A percentile compares a stretch with the other conserved stretches of the same genome.
Evolutionary conservation across 2,113 vertebrate genomes (phyloP).

Genomic region (Myodes glareolus): DNA sequence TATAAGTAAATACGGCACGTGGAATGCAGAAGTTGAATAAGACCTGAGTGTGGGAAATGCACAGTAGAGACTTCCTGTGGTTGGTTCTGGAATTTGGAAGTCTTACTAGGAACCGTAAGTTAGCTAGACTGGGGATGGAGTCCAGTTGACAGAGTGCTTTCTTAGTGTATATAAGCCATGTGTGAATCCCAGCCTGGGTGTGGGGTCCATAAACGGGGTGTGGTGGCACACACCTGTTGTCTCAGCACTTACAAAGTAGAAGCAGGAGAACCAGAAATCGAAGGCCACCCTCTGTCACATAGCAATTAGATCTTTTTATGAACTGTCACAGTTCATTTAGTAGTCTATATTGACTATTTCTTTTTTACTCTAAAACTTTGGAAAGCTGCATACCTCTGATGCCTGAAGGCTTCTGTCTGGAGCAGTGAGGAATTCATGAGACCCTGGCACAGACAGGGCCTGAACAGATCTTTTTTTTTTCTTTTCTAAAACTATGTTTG

Average conservation of each 20-base stretch:
- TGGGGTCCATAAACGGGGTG: not conserved
- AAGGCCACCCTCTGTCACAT: not conserved
- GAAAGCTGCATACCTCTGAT: not conserved
- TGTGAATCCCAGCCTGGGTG: not conserved
- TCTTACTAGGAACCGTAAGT: not conserved
- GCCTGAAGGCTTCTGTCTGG: not conserved
- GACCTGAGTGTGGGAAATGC: not conserved
- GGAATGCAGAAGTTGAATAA: not conserved
- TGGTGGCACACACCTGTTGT: not conserved
- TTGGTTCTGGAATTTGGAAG: not conserved
- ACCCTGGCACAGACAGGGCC: not conserved
- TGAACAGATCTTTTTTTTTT: slow-evolving; percentile 40
- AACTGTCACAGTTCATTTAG: slow-evolving; percentile 8
- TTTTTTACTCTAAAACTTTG: slow-evolving; percentile 36
- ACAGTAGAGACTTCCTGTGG: not conserved
- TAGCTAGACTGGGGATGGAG: not conserved
- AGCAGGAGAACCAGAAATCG: not conserved
- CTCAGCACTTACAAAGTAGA: not conserved
- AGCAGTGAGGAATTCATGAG: not conserved
- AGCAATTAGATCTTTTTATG: slow-evolving; percentile 1
- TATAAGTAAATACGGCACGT: not conserved
- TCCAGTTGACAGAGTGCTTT: not conserved
- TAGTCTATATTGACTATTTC: not conserved
- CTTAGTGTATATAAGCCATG: not conserved
- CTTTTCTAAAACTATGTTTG: not conserved